Percentiles rank a stretch among this genome's conserved stretches.
Conservation (phyloP, 2,888 invertebrate species). For the Teleogryllus oceanicus region DNA sequence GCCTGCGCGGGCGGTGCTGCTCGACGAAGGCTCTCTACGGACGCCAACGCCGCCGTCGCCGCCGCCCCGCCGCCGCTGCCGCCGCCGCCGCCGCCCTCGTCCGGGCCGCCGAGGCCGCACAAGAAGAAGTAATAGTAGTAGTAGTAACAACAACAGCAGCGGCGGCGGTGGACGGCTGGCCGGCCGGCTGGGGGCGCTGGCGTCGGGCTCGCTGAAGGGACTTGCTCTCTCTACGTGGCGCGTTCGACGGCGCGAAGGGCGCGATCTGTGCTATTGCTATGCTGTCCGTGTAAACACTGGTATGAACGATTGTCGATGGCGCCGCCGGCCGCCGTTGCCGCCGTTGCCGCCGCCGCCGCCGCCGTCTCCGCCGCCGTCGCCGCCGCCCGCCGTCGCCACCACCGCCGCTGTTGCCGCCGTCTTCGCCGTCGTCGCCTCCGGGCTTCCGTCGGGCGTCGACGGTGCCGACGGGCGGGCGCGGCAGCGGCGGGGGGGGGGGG, state of each 20-base stretch:
- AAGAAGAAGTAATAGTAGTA: no score
- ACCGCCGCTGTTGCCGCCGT: background rate
- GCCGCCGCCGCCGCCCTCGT: no score
- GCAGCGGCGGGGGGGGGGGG: background rate
- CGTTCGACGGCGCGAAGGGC: background rate
- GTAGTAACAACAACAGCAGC: no score
- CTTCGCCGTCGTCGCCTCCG: background rate
- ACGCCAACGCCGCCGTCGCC: no score
- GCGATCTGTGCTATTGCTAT: conserved; percentile 9
- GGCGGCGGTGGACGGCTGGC: no score
- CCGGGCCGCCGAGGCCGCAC: no score
- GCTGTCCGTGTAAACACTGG: background rate
- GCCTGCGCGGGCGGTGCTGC: background rate
- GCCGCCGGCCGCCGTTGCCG: background rate
- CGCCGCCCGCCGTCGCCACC: background rate
- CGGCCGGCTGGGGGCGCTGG: background rate
- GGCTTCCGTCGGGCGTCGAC: no score
- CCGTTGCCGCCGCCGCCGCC: background rate
- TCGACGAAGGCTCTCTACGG: background rate
- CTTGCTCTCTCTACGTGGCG: background rate
- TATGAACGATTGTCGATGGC: conserved; percentile 8
- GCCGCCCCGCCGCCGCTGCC: no score
- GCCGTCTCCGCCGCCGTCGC: background rate
- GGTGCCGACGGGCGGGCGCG: no score
- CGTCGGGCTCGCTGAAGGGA: background rate